A percentile compares a stretch with the other conserved stretches of the same genome.
phyloP scores from a whole-genome alignment of 1,140 invertebrate genomes.

The Reticulitermes speratus region DNA sequence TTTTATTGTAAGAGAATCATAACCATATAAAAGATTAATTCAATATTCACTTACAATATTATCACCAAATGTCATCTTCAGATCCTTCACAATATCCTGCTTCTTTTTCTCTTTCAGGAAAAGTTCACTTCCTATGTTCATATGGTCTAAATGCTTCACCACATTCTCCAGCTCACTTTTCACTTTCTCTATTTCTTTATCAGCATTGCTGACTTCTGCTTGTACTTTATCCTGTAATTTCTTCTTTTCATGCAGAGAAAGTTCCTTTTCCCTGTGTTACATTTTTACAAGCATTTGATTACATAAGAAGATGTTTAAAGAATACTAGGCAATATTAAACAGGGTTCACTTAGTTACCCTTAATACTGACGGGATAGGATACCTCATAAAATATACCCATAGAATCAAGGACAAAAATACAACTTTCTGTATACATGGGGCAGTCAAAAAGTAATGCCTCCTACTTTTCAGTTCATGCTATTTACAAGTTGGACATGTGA shows the following conservation, averaged over 20 bases:
- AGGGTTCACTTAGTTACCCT: no score
- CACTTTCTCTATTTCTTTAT: background rate
- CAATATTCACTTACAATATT: background rate
- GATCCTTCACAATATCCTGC: background rate
- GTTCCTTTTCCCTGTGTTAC: background rate
- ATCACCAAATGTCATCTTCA: background rate
- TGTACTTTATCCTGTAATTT: background rate
- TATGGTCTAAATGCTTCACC: background rate
- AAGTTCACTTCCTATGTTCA: background rate
- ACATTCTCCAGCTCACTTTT: background rate
- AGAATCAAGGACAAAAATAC: no score
- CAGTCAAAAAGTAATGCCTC: no score
- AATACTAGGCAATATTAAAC: no score
- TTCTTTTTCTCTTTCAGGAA: background rate
- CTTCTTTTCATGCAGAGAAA: background rate
- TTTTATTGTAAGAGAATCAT: no score
- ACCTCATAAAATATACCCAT: no score
- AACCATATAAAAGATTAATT: no score
- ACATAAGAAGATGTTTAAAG: background rate
- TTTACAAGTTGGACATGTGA: no score
- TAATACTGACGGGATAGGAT: no score
- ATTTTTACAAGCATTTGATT: background rate
- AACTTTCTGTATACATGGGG: no score
- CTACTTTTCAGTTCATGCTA: no score
- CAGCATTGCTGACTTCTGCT: background rate